Evolutionary conservation across 2,888 invertebrate genomes (phyloP), one percentile per base, ranked within the genome.

Genomic region (Campopleginae sp.): DNA sequence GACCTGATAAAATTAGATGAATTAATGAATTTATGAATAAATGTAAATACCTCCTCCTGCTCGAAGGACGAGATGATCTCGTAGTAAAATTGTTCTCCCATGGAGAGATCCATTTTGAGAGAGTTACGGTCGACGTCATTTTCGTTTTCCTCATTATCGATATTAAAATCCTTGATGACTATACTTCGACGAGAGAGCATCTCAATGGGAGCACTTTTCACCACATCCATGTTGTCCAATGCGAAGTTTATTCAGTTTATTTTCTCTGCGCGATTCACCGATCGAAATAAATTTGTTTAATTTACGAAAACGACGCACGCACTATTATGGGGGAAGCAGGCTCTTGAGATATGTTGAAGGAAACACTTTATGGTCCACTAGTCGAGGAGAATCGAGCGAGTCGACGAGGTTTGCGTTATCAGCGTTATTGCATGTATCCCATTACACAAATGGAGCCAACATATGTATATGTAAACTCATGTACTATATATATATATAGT

Each of bases 21-120:
- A 46, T 7, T 19, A 31, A 27, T 23, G 12, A 44, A 51, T 61
- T 8, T 6, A 7, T 44, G 8, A 19, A 51, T 14, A 68, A 80
- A 17, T 42, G 61, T 70, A 82, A 84, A 86, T 93, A 93, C 93
- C 93, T 93, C 93, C 85, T 93, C 93, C 85, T 93, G 91, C 81
- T 93, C 92, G 86, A 93, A 93, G 74, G 92, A 93, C 83, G 93
- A 93, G 84, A 93, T 92, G 88, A 93, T 92, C 88, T 93, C 93
- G 89, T 93, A 93, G 91, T 93, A 93, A 90, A 93, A 92, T 85
- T 93, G 91, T 86, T 93, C 93, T 68, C 92, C 93, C 89, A 91
- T 90, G 75, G 93, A 93, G 38, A 93, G 91, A 89, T 93, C 92
- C 87, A 91, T 91, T 89, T 93, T 93, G 76, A 92, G 87, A 14